Conservation (phyloP, 2,888 invertebrate species). For the Ernsta delagoae region DNA sequence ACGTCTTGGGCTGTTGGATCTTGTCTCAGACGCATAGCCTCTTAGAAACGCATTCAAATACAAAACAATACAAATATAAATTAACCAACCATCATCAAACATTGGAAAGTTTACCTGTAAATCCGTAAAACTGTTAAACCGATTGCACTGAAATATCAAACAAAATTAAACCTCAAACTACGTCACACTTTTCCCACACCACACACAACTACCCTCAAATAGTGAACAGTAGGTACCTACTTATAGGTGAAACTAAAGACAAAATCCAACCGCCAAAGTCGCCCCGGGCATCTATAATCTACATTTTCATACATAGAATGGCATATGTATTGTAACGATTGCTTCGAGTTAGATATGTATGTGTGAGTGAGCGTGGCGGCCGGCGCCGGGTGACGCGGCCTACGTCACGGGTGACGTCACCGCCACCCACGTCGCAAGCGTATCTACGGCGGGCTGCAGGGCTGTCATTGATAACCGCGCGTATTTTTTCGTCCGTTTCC, state of each 20-base stretch:
- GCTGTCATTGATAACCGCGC: neutral
- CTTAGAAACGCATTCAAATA: slow-evolving; percentile 13
- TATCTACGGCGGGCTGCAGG: slow-evolving; percentile 13
- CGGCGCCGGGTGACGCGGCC: slow-evolving; percentile 60
- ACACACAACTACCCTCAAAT: slow-evolving; percentile 20
- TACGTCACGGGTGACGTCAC: slow-evolving; percentile 31
- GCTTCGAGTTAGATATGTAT: slow-evolving; percentile 81
- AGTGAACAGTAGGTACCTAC: neutral
- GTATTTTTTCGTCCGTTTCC: neutral
- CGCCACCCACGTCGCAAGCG: slow-evolving; percentile 27
- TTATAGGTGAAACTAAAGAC: slow-evolving; percentile 18
- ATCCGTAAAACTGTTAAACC: neutral
- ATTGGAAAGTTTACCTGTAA: neutral
- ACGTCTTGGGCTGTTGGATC: slow-evolving; percentile 16
- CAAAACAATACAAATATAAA: neutral
- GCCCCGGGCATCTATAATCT: slow-evolving; percentile 48
- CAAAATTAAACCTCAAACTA: slow-evolving; percentile 10
- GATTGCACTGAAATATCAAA: slow-evolving; percentile 14
- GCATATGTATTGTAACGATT: slow-evolving; percentile 66
- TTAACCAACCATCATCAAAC: neutral
- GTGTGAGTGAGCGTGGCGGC: slow-evolving; percentile 60
- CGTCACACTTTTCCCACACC: slow-evolving; percentile 14
- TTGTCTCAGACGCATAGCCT: slow-evolving; percentile 33
- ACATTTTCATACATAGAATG: slow-evolving; percentile 69
- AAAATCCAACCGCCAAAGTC: slow-evolving; percentile 21